Conservation (phyloP, 2,888 invertebrate species). For the Apeira syringaria region DNA sequence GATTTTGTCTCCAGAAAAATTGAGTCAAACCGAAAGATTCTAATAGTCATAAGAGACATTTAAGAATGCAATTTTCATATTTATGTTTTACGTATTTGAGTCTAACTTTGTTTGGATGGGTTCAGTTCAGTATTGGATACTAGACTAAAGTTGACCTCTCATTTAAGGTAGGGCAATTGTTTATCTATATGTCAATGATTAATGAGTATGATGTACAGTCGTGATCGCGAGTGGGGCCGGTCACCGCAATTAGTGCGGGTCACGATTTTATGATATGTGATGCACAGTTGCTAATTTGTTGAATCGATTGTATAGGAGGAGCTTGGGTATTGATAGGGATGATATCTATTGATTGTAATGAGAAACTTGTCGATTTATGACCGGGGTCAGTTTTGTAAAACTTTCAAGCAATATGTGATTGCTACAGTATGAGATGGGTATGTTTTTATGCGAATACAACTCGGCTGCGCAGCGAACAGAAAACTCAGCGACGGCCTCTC, state of each 20-base stretch:
- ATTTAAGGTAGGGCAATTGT: constrained; percentile 82
- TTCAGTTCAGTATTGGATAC: constrained; percentile 16
- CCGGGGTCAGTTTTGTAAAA: no score
- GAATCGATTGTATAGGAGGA: constrained; percentile 22
- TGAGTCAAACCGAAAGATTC: constrained; percentile 26
- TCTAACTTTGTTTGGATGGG: constrained; percentile 22
- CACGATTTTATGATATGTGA: constrained; percentile 80
- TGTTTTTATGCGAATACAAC: no score
- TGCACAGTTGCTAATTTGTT: constrained; percentile 64
- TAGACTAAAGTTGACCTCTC: constrained; percentile 69
- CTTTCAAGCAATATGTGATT: no score
- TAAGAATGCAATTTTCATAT: background rate
- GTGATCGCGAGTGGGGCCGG: constrained; percentile 61
- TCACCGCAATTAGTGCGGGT: constrained; percentile 69
- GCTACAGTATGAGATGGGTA: no score
- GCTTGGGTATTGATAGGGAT: constrained; percentile 14
- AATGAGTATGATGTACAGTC: constrained; percentile 67
- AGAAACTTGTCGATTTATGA: no score
- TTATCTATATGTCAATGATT: constrained; percentile 79
- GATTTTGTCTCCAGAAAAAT: constrained; percentile 49
- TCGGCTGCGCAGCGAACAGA: no score
- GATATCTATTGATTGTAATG: constrained; percentile 1
- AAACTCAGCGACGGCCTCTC: no score
- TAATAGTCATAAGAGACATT: constrained; percentile 34
- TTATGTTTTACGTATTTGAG: constrained; percentile 17